phyloP scores from a whole-genome alignment of 1,140 invertebrate genomes.

The Saccostrea echinata region DNA sequence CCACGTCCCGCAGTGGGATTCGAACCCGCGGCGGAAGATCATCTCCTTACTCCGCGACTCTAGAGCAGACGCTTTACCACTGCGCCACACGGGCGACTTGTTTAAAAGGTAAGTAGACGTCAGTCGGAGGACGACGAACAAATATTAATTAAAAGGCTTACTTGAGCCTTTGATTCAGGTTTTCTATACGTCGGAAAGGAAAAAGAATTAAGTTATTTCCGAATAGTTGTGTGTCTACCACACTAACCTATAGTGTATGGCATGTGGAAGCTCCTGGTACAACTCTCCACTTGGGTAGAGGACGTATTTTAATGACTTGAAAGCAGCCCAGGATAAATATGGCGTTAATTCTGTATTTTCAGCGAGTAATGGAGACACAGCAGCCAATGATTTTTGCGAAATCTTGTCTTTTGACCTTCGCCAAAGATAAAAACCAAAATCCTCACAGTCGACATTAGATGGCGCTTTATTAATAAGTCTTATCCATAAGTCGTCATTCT shows the following conservation, averaged over 20 bases:
- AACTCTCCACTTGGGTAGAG: conserved; percentile 8
- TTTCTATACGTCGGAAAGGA: too few species aligned
- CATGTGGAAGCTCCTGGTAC: conserved; percentile 49
- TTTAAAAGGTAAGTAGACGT: too few species aligned
- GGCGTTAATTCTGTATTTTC: not conserved
- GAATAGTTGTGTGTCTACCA: not conserved
- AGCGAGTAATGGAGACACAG: not conserved
- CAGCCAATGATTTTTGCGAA: conserved; percentile 28
- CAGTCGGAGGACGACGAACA: too few species aligned
- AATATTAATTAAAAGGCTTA: too few species aligned
- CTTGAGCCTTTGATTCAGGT: too few species aligned
- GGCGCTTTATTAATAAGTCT: conserved; percentile 27
- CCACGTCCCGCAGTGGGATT: too few species aligned
- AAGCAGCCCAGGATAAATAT: conserved; percentile 20
- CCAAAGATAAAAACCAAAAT: not conserved
- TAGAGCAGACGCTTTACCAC: too few species aligned
- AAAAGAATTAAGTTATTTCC: too few species aligned
- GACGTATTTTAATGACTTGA: conserved; percentile 35
- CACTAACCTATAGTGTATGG: conserved; percentile 46
- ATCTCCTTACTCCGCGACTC: too few species aligned
- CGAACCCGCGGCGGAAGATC: too few species aligned
- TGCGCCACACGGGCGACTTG: too few species aligned
- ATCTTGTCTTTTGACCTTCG: conserved; percentile 13
- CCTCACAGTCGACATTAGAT: not conserved
- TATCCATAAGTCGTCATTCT: conserved; percentile 47